A percentile compares a stretch with the other conserved stretches of the same genome.
Evolutionary conservation across 1,140 invertebrate species (phyloP).

Genomic region (Mizuhopecten yessoensis): DNA sequence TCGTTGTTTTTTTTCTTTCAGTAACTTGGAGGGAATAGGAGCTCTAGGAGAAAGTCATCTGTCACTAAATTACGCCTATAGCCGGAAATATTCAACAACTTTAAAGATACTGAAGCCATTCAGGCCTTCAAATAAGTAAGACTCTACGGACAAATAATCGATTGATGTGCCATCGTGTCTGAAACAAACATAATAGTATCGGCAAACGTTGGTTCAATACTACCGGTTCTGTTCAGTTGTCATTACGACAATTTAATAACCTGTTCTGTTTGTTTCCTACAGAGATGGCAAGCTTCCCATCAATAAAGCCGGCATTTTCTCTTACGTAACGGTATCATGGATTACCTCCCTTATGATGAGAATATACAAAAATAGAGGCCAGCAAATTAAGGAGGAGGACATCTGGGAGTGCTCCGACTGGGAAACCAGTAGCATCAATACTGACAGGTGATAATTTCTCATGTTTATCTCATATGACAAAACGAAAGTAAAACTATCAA

Average conservation of each 20-base stretch:
- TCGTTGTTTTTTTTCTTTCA: too few relatives aligned
- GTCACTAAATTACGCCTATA: conserved; percentile 15
- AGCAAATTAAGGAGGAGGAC: conserved; percentile 55
- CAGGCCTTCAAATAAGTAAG: conserved; percentile 56
- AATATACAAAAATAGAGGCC: conserved; percentile 45
- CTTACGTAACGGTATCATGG: conserved; percentile 60
- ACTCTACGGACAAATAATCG: neutral
- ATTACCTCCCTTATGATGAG: conserved; percentile 53
- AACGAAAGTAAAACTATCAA: too few relatives aligned
- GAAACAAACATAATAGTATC: neutral
- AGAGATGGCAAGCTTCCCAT: conserved; percentile 64
- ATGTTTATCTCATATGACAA: too few relatives aligned
- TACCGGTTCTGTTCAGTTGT: too few relatives aligned
- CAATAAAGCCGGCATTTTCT: conserved; percentile 63
- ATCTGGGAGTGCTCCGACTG: conserved; percentile 60
- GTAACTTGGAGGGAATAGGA: conserved; percentile 13
- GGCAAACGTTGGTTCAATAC: too few relatives aligned
- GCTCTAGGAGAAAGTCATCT: neutral
- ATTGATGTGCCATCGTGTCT: neutral
- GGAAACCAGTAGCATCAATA: conserved; percentile 51
- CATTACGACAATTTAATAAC: too few relatives aligned
- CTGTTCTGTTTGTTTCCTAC: too few relatives aligned
- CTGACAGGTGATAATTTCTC: conserved; percentile 52
- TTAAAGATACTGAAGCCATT: conserved; percentile 58
- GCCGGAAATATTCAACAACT: conserved; percentile 52